These are phyloP conservation scores for Oncorhynchus gorbuscha DNA, from an alignment of 2,113 vertebrate genomes.

Conservation along the genomic window DNA sequence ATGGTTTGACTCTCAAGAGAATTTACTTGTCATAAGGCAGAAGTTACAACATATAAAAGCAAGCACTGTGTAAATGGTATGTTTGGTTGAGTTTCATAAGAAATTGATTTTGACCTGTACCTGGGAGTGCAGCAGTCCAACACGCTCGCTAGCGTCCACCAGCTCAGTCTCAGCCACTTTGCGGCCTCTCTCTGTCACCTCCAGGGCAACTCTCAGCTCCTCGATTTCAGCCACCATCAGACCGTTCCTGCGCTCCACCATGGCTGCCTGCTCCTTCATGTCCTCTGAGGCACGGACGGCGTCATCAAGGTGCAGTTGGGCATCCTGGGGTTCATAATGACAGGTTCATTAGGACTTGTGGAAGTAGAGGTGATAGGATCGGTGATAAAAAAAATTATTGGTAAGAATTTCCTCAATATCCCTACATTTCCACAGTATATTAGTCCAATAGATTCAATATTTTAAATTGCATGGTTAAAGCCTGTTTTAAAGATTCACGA, in stretches of 20 bases:
- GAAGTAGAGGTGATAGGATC: not conserved
- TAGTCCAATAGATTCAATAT: not conserved
- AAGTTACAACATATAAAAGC: too few relatives aligned
- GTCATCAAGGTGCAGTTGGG: not conserved
- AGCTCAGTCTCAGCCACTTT: slow-evolving; percentile 81
- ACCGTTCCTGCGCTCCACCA: slow-evolving; percentile 78
- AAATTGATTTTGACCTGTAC: slow-evolving; percentile 39
- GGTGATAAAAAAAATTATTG: not conserved
- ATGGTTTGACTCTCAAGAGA: too few relatives aligned
- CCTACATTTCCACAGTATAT: not conserved
- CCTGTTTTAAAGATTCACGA: not conserved
- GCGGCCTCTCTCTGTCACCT: slow-evolving; percentile 77
- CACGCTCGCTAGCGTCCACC: slow-evolving; percentile 69
- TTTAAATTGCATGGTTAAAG: not conserved
- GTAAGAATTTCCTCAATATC: not conserved
- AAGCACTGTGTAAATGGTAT: not conserved
- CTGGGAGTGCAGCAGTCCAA: slow-evolving; percentile 75
- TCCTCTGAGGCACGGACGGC: not conserved
- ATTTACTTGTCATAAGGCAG: not conserved
- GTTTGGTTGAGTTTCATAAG: not conserved
- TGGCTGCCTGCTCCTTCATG: slow-evolving; percentile 53
- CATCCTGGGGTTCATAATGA: not conserved
- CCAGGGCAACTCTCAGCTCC: slow-evolving; percentile 73
- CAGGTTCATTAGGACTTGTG: too few relatives aligned
- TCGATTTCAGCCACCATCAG: slow-evolving; percentile 79